Base-by-base conservation (phyloP, 1,140 invertebrate genomes). In the Daktulosphaira vitifoliae region DNA sequence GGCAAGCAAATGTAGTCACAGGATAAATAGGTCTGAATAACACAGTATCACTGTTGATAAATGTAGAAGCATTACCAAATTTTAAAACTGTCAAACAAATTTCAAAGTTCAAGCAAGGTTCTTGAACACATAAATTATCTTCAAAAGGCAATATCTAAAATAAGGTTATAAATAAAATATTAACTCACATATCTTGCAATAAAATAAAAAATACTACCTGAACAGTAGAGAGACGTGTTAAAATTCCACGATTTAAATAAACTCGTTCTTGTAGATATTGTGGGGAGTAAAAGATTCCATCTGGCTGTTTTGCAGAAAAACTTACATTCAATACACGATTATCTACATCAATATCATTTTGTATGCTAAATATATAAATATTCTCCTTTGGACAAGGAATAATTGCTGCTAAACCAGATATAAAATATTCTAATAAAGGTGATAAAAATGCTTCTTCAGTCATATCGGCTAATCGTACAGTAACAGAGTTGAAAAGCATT, bases 41-140 rank as follows among this genome's bases (percentile, higher is more conserved):
- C 26, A 98, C 90, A 0, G 87, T 90, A 68, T 89, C 85, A 66
- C 94, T 95, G 66, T 83, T 81, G n/a, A 96, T 87, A 72, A 97
- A 96, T 0, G 86, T 88, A 0, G 90, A 91, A 1, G 92, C 92
- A 74, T 93, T 93, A 0, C 91, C 92, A 72, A 97, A 97, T 73
- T 93, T 93, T 1, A 96, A 78, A 0, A 94, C 88, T 0, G 91
- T 92, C 0, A 91, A 73, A 71, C 96, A 99, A 71, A 92, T 86
- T 74, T 98, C 93, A 74, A 86, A 98, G 76, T 98, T 96, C 0
- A 95, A 77, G 72, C 96, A 99, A 0, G 95, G 95, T 73, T 99
- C 96, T 18, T 87, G 81, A 0, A 96, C 88, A 75, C 96, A 99
- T 0, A 98, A 79, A 75, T 98, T 96, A 74, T 98, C 96, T 73